A percentile compares a stretch with the other conserved stretches of the same genome.
These are phyloP conservation scores for Drosophila pseudoobscura DNA, from an alignment of 1,140 invertebrate genomes.

Conservation along the genomic window DNA sequence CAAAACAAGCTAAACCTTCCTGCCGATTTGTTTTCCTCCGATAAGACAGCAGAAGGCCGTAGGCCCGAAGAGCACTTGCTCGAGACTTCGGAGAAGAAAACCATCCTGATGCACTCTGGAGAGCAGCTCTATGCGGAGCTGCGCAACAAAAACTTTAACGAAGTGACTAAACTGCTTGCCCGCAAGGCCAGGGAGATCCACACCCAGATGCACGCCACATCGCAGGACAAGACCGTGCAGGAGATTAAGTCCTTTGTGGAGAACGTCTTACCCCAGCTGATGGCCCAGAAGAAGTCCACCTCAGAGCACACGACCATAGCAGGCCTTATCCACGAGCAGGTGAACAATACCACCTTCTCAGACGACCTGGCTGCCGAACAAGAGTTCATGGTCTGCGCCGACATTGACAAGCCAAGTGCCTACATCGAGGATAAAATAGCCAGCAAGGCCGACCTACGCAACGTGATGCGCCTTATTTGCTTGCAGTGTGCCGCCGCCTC, in stretches of 20 bases:
- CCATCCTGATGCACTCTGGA: slow-evolving; percentile 93
- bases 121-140: slow-evolving; percentile 95
- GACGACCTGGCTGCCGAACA: slow-evolving; percentile 89
- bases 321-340: slow-evolving; percentile 86
- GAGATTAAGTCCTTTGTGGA: slow-evolving; percentile 98
- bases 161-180: slow-evolving; percentile 92
- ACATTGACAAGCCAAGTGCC: slow-evolving; percentile 93
- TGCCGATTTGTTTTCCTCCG: slow-evolving; percentile 90
- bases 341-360: slow-evolving; percentile 84
- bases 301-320: slow-evolving; percentile 88
- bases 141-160: slow-evolving; percentile 97
- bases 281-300: slow-evolving; percentile 93
- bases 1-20: slow-evolving; percentile 91
- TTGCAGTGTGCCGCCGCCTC: slow-evolving; percentile 94
- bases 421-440: slow-evolving; percentile 97
- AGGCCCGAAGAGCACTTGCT: slow-evolving; percentile 36
- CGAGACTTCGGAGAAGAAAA: slow-evolving; percentile 87
- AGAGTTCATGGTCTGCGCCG: slow-evolving; percentile 95
- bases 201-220: slow-evolving; percentile 93
- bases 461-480: slow-evolving; percentile 94
- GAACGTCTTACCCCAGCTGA: slow-evolving; percentile 91
- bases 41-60: slow-evolving; percentile 85
- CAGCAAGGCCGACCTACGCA: slow-evolving; percentile 90
- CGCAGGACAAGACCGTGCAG: slow-evolving; percentile 93
- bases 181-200: slow-evolving; percentile 94